Conservation (phyloP, 2,113 vertebrate genomes). For the Osmerus mordax region DNA sequence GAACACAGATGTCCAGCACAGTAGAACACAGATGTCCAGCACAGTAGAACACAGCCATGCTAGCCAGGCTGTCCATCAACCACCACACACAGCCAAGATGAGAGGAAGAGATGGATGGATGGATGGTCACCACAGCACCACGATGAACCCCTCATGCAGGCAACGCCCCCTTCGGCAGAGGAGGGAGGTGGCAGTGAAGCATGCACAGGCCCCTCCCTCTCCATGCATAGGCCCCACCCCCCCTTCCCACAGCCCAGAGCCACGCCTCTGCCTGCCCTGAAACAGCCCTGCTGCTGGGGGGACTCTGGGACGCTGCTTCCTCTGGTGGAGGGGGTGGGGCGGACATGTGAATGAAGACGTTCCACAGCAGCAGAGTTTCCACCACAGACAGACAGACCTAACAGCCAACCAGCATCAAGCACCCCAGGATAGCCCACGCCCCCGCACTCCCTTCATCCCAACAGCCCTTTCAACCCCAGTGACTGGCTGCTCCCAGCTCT, state of each 20-base stretch:
- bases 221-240: conserved; percentile 22
- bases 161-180: background rate
- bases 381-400: no score
- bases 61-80: background rate
- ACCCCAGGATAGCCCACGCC: conserved; percentile 21
- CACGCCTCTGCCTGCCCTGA: background rate
- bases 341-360: no score
- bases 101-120: conserved; percentile 3
- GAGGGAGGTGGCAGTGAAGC: conserved; percentile 37
- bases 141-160: conserved; percentile 37
- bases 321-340: no score
- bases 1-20: background rate
- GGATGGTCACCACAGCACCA: conserved; percentile 28
- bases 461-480: no score
- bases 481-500: background rate
- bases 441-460: conserved; percentile 33
- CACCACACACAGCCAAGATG: conserved; percentile 23
- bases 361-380: no score
- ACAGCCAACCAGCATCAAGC: conserved; percentile 51
- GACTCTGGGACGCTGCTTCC: no score
- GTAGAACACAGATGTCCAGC: background rate
- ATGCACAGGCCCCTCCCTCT: conserved; percentile 24
- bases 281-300: no score
- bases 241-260: background rate
- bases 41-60: background rate